phyloP scores from a whole-genome alignment of 2,113 vertebrate genomes.

The Nothoprocta perdicaria region DNA sequence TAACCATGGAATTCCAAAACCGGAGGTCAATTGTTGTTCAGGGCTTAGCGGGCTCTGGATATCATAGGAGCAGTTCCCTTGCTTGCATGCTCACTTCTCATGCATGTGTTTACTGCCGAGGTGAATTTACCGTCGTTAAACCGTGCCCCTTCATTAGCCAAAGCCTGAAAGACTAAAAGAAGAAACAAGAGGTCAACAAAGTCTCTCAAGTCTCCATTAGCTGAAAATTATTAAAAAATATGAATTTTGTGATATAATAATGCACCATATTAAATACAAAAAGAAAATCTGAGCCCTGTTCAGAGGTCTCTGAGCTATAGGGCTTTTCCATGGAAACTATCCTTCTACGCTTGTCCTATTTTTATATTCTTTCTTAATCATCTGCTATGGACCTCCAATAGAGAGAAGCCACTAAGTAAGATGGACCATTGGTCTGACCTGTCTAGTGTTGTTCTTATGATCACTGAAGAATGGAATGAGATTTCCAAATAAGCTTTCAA shows the following conservation, averaged over 20 bases:
- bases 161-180: background rate
- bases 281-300: background rate
- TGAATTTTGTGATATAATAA: background rate
- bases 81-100: background rate
- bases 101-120: background rate
- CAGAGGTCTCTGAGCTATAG: background rate
- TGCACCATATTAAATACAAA: background rate
- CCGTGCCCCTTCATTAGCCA: background rate
- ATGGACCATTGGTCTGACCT: rapidly evolving
- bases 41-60: background rate
- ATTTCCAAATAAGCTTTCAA: background rate
- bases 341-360: background rate
- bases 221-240: background rate
- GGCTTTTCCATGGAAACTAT: background rate
- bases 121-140: background rate
- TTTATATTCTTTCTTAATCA: background rate
- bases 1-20: background rate
- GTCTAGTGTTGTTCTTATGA: background rate
- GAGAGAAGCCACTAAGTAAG: background rate
- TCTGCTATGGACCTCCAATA: rapidly evolving
- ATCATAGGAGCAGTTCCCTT: background rate
- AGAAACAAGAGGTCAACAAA: background rate
- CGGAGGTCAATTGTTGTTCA: background rate
- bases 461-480: background rate
- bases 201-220: background rate